Conservation (phyloP, 2,113 vertebrate genomes). For the Syrmaticus mikado region DNA sequence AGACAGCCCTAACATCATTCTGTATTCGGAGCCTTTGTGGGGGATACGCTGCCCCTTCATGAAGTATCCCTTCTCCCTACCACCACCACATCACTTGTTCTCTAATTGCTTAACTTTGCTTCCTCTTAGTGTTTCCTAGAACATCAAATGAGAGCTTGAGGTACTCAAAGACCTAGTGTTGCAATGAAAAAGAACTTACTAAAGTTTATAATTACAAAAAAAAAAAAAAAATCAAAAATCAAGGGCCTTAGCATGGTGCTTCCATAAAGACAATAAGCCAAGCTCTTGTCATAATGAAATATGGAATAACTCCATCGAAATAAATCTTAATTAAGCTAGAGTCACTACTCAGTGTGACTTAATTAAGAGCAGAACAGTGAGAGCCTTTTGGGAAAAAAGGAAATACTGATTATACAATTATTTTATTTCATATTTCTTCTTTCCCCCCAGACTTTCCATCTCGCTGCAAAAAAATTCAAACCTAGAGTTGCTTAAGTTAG, state of each 20-base stretch:
- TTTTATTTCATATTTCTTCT: not conserved
- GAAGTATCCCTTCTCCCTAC: not conserved
- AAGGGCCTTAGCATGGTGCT: conserved; percentile 36
- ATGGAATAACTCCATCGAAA: conserved; percentile 50
- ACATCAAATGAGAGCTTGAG: conserved; percentile 10
- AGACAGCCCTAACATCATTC: not conserved
- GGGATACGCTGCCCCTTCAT: not conserved
- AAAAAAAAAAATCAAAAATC: conserved; percentile 61
- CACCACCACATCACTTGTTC: not conserved
- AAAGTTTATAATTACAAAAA: conserved; percentile 52
- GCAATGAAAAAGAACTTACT: conserved; percentile 49
- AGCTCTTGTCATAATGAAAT: conserved; percentile 60
- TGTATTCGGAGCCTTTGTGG: not conserved
- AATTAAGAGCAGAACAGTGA: conserved; percentile 51
- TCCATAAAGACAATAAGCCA: conserved; percentile 57
- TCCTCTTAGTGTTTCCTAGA: conserved; percentile 13
- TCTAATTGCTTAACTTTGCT: not conserved
- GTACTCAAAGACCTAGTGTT: conserved; percentile 28
- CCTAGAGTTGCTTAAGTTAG: not conserved
- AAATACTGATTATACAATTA: not conserved
- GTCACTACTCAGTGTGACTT: conserved; percentile 55
- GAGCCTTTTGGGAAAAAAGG: conserved; percentile 14
- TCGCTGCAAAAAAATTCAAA: not conserved
- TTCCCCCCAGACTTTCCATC: not conserved
- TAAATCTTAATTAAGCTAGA: conserved; percentile 68